Evolutionary conservation across 2,888 invertebrate species (phyloP).

Genomic region (Euclidia mi): DNA sequence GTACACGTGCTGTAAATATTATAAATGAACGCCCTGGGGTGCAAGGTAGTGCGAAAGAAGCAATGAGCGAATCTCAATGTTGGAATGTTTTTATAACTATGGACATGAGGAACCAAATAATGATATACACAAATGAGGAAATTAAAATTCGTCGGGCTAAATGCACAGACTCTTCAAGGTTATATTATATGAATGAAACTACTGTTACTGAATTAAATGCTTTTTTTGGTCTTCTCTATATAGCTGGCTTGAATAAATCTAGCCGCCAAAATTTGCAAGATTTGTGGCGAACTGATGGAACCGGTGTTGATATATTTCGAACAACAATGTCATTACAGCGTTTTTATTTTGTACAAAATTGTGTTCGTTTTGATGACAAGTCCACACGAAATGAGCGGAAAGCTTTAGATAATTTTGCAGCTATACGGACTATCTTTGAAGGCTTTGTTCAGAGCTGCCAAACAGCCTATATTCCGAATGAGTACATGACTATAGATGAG

Average conservation of each 20-base stretch:
- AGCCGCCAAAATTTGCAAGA: slow-evolving; percentile 20
- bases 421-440: too few relatives aligned
- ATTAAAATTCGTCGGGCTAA: slow-evolving; percentile 1
- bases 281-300: too few relatives aligned
- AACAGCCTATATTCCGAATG: background rate
- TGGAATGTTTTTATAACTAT: slow-evolving; percentile 31
- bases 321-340: too few relatives aligned
- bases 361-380: too few relatives aligned
- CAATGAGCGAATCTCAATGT: slow-evolving; percentile 24
- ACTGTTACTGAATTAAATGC: slow-evolving; percentile 38
- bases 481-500: background rate
- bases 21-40: too few relatives aligned
- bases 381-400: too few relatives aligned
- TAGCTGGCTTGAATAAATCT: slow-evolving; percentile 30
- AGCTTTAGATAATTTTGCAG: too few relatives aligned
- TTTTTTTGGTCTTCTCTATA: slow-evolving; percentile 40
- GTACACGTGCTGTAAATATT: too few relatives aligned
- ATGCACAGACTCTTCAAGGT: background rate
- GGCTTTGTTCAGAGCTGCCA: background rate
- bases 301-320: too few relatives aligned
- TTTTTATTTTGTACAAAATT: too few relatives aligned
- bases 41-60: too few relatives aligned
- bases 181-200: slow-evolving; percentile 26
- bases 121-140: slow-evolving; percentile 16
- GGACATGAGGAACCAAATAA: slow-evolving; percentile 20